Conservation (phyloP, 1,140 invertebrate species). For the Drosophila neocordata region DNA sequence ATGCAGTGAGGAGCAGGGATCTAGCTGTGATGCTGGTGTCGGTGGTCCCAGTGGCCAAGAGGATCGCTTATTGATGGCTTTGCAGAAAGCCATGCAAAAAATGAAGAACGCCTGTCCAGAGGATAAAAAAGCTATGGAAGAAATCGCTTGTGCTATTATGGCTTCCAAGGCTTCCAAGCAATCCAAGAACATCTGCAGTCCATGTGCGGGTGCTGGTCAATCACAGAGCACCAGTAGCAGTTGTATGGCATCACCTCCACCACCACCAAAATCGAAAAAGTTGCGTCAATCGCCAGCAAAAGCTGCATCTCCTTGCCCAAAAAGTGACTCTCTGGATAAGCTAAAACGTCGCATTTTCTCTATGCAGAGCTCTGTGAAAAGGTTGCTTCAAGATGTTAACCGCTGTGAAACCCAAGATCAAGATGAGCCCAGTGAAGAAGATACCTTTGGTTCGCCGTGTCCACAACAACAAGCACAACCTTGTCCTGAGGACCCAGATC, state of each 20-base stretch:
- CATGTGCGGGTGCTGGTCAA: slow-evolving; percentile 21
- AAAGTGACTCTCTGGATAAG: slow-evolving; percentile 65
- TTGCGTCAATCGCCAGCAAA: background rate
- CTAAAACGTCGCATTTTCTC: slow-evolving; percentile 62
- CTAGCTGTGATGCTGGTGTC: slow-evolving; percentile 12
- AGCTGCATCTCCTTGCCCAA: slow-evolving; percentile 19
- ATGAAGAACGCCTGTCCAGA: slow-evolving; percentile 76
- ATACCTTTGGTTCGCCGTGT: no score
- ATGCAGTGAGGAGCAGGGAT: slow-evolving; percentile 45
- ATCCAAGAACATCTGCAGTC: slow-evolving; percentile 39
- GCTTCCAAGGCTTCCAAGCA: slow-evolving; percentile 36
- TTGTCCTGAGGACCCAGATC: slow-evolving; percentile 68
- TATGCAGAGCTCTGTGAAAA: slow-evolving; percentile 72
- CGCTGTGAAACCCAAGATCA: slow-evolving; percentile 41
- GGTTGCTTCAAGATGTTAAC: slow-evolving; percentile 64
- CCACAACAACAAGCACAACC: no score
- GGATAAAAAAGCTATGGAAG: slow-evolving; percentile 71
- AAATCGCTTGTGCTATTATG: slow-evolving; percentile 68
- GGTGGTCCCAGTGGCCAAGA: slow-evolving; percentile 45
- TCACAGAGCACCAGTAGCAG: slow-evolving; percentile 44
- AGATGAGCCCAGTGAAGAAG: slow-evolving; percentile 26
- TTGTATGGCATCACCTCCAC: background rate
- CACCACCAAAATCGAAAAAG: slow-evolving; percentile 11
- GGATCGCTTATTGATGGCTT: slow-evolving; percentile 53
- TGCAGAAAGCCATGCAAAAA: slow-evolving; percentile 72